Percentiles rank a stretch among this genome's conserved stretches.
These are phyloP conservation scores for Synanthedon vespiformis DNA, from an alignment of 2,888 invertebrate species.

Conservation along the genomic window DNA sequence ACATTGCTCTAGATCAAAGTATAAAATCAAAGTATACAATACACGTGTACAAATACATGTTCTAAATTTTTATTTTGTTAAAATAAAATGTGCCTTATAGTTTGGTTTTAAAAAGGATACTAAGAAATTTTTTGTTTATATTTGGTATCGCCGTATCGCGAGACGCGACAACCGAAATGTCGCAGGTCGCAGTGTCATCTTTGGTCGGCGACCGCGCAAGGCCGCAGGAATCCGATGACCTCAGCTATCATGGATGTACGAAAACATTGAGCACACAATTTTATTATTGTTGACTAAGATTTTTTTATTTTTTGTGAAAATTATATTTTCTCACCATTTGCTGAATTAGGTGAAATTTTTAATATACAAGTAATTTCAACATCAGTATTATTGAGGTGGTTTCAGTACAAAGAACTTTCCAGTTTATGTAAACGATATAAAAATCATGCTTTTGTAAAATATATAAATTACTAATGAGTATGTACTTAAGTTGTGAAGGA, in stretches of 20 bases:
- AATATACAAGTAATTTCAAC: too few species aligned
- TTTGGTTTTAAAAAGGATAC: background rate
- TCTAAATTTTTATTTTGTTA: conserved; percentile 8
- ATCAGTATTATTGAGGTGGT: too few species aligned
- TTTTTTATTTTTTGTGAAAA: background rate
- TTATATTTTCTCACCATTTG: too few species aligned
- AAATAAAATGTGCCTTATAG: background rate
- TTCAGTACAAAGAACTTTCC: too few species aligned
- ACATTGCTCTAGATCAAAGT: conserved; percentile 20
- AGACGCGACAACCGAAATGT: conserved; percentile 34
- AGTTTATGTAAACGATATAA: too few species aligned
- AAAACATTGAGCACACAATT: conserved; percentile 16
- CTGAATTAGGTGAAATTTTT: too few species aligned
- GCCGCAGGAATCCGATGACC: conserved; percentile 62
- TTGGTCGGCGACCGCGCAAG: conserved; percentile 66
- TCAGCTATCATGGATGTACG: conserved; percentile 29
- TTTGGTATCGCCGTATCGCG: conserved; percentile 15
- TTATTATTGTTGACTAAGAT: background rate
- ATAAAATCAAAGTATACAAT: conserved; percentile 13
- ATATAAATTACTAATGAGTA: too few species aligned
- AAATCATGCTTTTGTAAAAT: too few species aligned
- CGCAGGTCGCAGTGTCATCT: conserved; percentile 46
- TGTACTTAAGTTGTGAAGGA: too few species aligned
- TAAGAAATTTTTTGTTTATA: conserved; percentile 4
- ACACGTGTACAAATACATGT: conserved; percentile 11